Evolutionary conservation across 1,140 invertebrate species (phyloP).

Genomic region (Lineus longissimus): DNA sequence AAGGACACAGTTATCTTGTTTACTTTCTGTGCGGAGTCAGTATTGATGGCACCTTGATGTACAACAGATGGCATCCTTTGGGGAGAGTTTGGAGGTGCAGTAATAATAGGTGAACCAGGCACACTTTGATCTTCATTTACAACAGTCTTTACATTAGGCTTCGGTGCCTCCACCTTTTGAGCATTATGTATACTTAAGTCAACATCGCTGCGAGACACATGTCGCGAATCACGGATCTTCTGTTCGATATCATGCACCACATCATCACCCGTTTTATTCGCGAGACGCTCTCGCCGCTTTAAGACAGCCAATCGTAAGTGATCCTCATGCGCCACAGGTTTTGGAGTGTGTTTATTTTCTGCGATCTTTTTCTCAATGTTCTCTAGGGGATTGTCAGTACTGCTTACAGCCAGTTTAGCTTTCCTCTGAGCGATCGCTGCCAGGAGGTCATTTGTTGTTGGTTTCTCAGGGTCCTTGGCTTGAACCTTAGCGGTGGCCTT

Average conservation of each 20-base stretch:
- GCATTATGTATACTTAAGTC: neutral
- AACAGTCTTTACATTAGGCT: too few species aligned
- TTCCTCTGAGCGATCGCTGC: constrained; percentile 8
- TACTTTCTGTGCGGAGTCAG: too few species aligned
- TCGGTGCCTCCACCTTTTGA: neutral
- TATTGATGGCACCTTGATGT: too few species aligned
- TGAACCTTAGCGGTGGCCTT: neutral
- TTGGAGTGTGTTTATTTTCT: neutral
- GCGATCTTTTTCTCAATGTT: constrained; percentile 8
- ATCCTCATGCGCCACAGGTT: neutral
- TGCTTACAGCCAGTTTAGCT: neutral
- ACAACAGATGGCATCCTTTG: too few species aligned
- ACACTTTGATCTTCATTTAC: too few species aligned
- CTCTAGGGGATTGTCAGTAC: neutral
- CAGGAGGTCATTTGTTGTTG: neutral
- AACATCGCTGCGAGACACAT: neutral
- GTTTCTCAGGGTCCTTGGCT: neutral
- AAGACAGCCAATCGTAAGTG: neutral
- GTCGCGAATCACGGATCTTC: neutral
- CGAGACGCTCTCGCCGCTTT: neutral
- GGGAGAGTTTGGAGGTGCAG: too few species aligned
- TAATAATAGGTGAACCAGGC: too few species aligned
- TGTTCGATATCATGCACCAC: neutral
- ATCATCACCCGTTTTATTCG: neutral
- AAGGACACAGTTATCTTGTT: too few species aligned